Evolutionary conservation across 2,888 invertebrate species (phyloP), one percentile per base, ranked within the genome.

Genomic region (Monoplex corrugatus): DNA sequence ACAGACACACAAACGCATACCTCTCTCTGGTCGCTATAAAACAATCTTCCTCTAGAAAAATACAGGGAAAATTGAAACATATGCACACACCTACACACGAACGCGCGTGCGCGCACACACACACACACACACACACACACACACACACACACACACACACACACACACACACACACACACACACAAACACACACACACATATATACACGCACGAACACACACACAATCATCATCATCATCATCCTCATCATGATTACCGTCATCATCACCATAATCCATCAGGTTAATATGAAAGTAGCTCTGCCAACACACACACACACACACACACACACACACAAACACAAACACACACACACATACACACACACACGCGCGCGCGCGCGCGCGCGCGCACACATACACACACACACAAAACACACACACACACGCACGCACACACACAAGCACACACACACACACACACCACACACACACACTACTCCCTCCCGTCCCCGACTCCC

Each of bases 151-250:
- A n/a, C 82, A 35, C 82, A 43, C 43, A 19, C 44, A 82, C 28
- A 43, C 45, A 82, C 44, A 43, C 45, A 82, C 82, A 82, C 82
- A 82, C 82, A 82, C 45, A 82, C 82, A 82, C 44, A 82, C 43
- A 82, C 44, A 44, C 43, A 82, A 19, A 50, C 38, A 85, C 85
- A 85, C 50, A 57, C 57, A 57, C 85, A 85, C 50, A 85, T 35
- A 85, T 57, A 85, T 32, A 85, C 57, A 85, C 85, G 57, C 44
- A 83, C 32, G 1, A 43, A 83, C 40, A 83, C 83, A 83, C 38
- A 82, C 40, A 82, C n/a, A 5, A 63, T 63, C n/a, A n/a, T n/a
- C n/a, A n/a, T n/a, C n/a, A n/a, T n/a, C n/a, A n/a, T n/a, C n/a
- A n/a, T n/a, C n/a, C n/a, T n/a, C n/a, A n/a, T n/a, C n/a, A n/a